Evolutionary conservation across 2,888 invertebrate species (phyloP).

Genomic region (Camponotus fellah): DNA sequence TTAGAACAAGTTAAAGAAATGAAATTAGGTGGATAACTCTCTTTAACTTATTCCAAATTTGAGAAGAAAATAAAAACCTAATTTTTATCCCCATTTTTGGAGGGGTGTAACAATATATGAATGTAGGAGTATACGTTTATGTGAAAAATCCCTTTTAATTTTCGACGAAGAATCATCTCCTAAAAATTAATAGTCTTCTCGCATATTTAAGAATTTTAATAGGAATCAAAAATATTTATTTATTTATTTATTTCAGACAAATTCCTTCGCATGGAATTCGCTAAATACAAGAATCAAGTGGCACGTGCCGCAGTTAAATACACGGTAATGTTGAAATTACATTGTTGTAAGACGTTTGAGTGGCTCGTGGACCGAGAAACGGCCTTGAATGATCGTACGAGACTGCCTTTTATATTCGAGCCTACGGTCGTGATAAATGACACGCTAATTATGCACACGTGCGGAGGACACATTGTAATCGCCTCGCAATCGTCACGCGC

Average conservation of each 20-base stretch:
- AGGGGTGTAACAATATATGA: no score
- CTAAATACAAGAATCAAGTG: background rate
- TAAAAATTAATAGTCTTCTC: no score
- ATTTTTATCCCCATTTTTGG: no score
- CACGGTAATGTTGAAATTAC: constrained; percentile 12
- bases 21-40: no score
- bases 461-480: constrained; percentile 53
- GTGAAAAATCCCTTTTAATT: no score
- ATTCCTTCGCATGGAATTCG: background rate
- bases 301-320: constrained; percentile 38
- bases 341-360: constrained; percentile 17
- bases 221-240: background rate
- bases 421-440: constrained; percentile 54
- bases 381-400: constrained; percentile 46
- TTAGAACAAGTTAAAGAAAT: no score
- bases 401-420: constrained; percentile 15
- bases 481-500: constrained; percentile 31
- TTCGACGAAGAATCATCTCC: no score
- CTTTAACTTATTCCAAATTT: no score
- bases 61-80: no score
- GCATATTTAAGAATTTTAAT: background rate
- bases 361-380: constrained; percentile 32
- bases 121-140: no score
- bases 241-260: background rate
- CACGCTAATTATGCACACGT: constrained; percentile 54